Conservation (phyloP, 2,797 vertebrate species). For the Atherinosoma microstoma region DNA sequence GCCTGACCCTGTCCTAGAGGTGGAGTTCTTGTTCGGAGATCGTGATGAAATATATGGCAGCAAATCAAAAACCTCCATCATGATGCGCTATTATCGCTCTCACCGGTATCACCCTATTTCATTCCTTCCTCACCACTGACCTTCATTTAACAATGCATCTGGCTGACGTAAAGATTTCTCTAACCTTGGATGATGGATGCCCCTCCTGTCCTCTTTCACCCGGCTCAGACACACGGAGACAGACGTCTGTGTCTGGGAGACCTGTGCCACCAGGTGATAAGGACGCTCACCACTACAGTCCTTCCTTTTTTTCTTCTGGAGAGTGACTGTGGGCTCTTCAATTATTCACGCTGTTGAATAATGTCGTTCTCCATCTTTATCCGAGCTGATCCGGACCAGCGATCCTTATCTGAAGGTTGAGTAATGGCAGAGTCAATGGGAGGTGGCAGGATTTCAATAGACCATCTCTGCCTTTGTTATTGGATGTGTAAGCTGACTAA, state of each 20-base stretch:
- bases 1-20: conserved; percentile 49
- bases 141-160: conserved; percentile 82
- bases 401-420: conserved; percentile 71
- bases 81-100: conserved; percentile 76
- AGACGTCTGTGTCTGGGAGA: conserved; percentile 38
- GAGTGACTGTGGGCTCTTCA: conserved; percentile 53
- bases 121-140: conserved; percentile 78
- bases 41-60: conserved; percentile 56
- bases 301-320: conserved; percentile 23
- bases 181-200: conserved; percentile 77
- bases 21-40: conserved; percentile 35
- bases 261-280: conserved; percentile 15
- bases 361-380: conserved; percentile 55
- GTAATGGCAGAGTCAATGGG: conserved; percentile 60
- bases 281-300: conserved; percentile 11
- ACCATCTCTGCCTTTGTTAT: conserved; percentile 11
- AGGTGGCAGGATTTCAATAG: conserved; percentile 53
- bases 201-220: conserved; percentile 57
- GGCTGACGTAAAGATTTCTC: conserved; percentile 80
- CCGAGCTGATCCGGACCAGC: conserved; percentile 44
- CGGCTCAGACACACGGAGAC: conserved; percentile 29
- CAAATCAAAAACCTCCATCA: conserved; percentile 68
- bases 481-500: conserved; percentile 40
- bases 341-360: conserved; percentile 68
- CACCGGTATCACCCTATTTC: conserved; percentile 81